Base-by-base conservation (phyloP, 2,888 invertebrate species). In the Rhaphigaster nebulosa region DNA sequence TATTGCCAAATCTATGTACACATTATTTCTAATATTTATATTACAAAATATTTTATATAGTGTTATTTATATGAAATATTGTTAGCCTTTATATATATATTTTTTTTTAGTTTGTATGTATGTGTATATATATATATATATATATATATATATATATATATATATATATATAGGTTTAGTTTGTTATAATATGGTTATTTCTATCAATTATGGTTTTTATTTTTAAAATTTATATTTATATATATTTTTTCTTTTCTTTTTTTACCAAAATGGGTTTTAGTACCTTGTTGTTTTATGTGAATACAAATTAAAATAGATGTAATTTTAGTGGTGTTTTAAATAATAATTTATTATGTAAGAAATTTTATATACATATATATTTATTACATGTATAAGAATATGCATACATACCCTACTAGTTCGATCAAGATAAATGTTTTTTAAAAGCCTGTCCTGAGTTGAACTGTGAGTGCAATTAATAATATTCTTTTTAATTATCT, bases 1-100 rank as follows among this genome's bases (percentile, higher is more conserved):
- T 90, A 84, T 90, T 90, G 90, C 90, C 90, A 90, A 90, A 90
- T 90, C 90, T 52, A 89, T 70, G 38, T 89, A 89, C 70, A 70
- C 89, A 89, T 89, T 89, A 89, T 70, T 76, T 89, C 70, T 89
- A 65, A 89, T 70, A 50, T 65, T 70, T 89, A 76, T 88, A 89
- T 89, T 84, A 56, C 23, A 50, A 89, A 70, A 52, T 89, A 76
- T 65, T 70, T 89, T 89, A 50, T 76, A 76, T 89, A 89, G 34
- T 45, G 70, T 89, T 70, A 89, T 89, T 41, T 84, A 89, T 89
- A 89, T 89, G 76, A 89, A 88, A 41, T 89, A 89, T 34, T 76
- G 29, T 89, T 65, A 89, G 89, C 89, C 65, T 29, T 34, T 50
- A 87, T 50, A 41, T 88, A 34, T 56, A 29, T 56, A 34, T 56